Evolutionary conservation across 2,113 vertebrate genomes (phyloP), one percentile per base, ranked within the genome.

Genomic region (Equus przewalskii): DNA sequence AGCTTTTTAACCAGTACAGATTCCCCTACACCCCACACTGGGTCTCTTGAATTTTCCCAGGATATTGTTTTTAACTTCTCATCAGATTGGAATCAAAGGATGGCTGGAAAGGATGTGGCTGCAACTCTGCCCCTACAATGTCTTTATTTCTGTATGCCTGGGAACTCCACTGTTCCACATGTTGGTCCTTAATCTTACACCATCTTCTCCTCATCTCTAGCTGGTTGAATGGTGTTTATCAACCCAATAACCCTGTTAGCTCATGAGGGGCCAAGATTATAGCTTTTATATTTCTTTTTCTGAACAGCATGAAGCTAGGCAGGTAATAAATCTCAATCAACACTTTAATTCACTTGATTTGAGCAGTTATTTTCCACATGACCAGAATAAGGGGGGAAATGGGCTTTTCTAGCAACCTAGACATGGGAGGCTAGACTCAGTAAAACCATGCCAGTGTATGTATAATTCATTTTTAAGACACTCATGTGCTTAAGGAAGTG

Each of bases 241-340:
- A 83, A 80, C 62, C 70, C 49, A 11, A 78, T 33, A 86, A 64
- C 51, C 10, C 73, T 6, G 11, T 21, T 56, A 10, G 33, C 28
- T 72, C 54, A 10, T 30, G 62, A 70, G 70, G 70, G 30, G 49
- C 72, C 13, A 24, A 54, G 65, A 79, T 22, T 30, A 65, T n/a
- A 95, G 72, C 54, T 56, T 89, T 65, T 72, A 46, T 30, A 41
- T 67, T 94, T 91, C 64, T 93, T 81, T 81, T 91, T 67, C 73
- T 62, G 49, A 86, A 62, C 10, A 89, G 89, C 64, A 33, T 62
- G 70, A 86, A 87, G 30, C 7, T 24, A 80, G 26, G 28, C 44
- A 96, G 89, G 56, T 44, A 92, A 95, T 82, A 51, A 93, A 91
- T 86, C 73, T 82, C 92, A 62, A 91, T 88, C 82, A 36, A 76